Evolutionary conservation across 2,797 vertebrate species (phyloP).

Genomic region (Macroramphosus scolopax): DNA sequence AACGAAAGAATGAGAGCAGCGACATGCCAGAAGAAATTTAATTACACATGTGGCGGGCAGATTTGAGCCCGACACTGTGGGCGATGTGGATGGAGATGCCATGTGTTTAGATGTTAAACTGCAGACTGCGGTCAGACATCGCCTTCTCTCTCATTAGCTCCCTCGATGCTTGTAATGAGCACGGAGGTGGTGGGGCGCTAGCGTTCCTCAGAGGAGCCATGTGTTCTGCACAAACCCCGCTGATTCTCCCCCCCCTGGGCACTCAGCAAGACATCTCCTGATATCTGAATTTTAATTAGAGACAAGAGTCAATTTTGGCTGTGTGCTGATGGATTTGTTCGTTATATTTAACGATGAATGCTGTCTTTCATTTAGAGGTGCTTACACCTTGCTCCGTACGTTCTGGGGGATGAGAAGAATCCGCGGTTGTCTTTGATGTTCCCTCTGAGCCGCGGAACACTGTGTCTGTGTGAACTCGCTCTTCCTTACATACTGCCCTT

Average conservation of each 20-base stretch:
- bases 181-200: conserved; percentile 25
- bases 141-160: conserved; percentile 73
- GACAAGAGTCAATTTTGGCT: conserved; percentile 29
- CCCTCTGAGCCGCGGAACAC: too few species aligned
- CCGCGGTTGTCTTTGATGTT: conserved; percentile 64
- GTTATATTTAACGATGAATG: conserved; percentile 29
- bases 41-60: conserved; percentile 79
- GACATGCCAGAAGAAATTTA: conserved; percentile 62
- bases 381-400: conserved; percentile 42
- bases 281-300: conserved; percentile 56
- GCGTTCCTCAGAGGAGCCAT: conserved; percentile 40
- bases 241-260: conserved; percentile 26
- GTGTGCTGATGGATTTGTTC: conserved; percentile 50
- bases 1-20: conserved; percentile 63
- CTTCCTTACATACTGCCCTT: conserved; percentile 59
- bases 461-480: conserved; percentile 57
- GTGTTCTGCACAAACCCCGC: conserved; percentile 44
- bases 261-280: too few species aligned
- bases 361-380: conserved; percentile 48
- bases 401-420: conserved; percentile 57
- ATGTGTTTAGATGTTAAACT: conserved; percentile 74
- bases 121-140: conserved; percentile 66
- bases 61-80: conserved; percentile 72
- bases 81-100: conserved; percentile 70
- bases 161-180: conserved; percentile 63